Conservation (phyloP, 2,113 vertebrate genomes). For the Sardina pilchardus region DNA sequence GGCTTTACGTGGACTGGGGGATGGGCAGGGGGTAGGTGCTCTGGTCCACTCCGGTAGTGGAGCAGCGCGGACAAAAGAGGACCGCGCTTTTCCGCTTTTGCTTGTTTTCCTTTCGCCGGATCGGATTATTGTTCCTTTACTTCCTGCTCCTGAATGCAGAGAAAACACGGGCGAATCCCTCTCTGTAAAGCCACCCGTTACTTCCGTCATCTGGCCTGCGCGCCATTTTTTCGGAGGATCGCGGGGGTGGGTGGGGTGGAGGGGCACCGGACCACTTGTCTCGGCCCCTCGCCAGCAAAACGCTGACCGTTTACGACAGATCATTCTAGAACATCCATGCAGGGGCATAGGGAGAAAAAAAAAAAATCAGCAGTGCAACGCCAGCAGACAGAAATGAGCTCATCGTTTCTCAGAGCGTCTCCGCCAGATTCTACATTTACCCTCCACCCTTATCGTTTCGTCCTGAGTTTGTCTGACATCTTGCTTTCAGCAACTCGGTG, state of each 20-base stretch:
- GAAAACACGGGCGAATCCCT: conserved; percentile 27
- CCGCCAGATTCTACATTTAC: not conserved
- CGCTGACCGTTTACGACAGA: not conserved
- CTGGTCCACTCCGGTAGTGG: not conserved
- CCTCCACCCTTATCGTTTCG: not conserved
- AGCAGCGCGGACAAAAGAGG: not conserved
- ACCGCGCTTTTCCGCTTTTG: not conserved
- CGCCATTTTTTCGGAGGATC: conserved; percentile 6
- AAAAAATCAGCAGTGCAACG: not conserved
- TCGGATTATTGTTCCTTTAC: conserved; percentile 41
- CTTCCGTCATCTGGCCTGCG: conserved; percentile 34
- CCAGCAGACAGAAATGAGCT: conserved; percentile 2
- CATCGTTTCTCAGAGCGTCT: not conserved
- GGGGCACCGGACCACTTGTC: not conserved
- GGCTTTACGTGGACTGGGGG: no score
- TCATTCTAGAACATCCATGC: not conserved
- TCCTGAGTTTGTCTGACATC: not conserved
- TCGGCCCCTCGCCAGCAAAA: not conserved
- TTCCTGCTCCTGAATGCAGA: conserved; percentile 40
- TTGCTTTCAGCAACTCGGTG: not conserved
- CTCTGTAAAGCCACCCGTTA: not conserved
- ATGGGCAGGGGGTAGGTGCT: not conserved
- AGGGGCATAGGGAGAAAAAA: not conserved
- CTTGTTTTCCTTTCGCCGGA: conserved; percentile 33
- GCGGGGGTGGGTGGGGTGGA: not conserved